phyloP scores from a whole-genome alignment of 1,140 invertebrate genomes.

The Heliothis virescens region DNA sequence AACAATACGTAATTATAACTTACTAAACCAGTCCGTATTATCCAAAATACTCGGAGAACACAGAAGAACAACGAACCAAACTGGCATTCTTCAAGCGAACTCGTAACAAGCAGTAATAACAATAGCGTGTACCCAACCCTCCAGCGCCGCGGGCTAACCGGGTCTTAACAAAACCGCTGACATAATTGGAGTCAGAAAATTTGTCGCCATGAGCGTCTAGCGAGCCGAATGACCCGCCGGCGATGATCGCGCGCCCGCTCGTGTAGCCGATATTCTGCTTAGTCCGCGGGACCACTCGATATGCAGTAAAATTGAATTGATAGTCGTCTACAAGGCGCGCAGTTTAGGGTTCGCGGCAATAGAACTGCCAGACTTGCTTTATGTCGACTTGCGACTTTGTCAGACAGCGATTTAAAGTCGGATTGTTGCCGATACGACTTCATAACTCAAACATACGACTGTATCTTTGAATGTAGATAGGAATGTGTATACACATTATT shows the following conservation, averaged over 20 bases:
- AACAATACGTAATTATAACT: too few relatives aligned
- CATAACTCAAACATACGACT: too few relatives aligned
- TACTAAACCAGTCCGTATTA: too few relatives aligned
- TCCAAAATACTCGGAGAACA: neutral
- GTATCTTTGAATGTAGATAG: too few relatives aligned
- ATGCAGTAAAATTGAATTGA: conserved; percentile 54
- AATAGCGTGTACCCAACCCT: neutral
- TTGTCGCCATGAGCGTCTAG: conserved; percentile 39
- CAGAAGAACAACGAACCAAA: neutral
- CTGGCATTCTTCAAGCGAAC: neutral
- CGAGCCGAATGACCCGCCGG: conserved; percentile 36
- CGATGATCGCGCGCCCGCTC: conserved; percentile 1
- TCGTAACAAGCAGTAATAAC: conserved; percentile 5
- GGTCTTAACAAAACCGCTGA: conserved; percentile 38
- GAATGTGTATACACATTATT: too few relatives aligned
- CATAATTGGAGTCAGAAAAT: conserved; percentile 34
- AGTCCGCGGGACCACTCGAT: conserved; percentile 44
- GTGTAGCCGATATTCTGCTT: conserved; percentile 44
- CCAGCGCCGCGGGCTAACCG: conserved; percentile 10
- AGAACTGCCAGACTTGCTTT: conserved; percentile 15
- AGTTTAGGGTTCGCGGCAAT: conserved; percentile 38
- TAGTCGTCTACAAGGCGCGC: conserved; percentile 37
- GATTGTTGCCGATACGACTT: neutral
- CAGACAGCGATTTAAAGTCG: conserved; percentile 17
- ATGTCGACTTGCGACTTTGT: conserved; percentile 37